Conservation (phyloP, 1,140 invertebrate genomes). For the Drosophila ohnishii region DNA sequence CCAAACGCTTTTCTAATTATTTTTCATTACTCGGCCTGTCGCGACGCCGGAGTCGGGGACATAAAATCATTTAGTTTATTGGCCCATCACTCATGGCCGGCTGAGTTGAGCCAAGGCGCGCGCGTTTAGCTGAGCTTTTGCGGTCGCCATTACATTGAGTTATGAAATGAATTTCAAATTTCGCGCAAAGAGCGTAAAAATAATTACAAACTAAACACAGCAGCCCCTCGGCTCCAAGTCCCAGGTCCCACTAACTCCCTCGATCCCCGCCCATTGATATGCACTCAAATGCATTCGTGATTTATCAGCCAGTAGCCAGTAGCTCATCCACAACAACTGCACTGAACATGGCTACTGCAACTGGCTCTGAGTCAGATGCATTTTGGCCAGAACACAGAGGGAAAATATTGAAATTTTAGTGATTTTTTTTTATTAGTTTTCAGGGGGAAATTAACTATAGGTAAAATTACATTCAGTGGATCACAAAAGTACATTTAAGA, state of each 20-base stretch:
- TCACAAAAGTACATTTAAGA: not conserved
- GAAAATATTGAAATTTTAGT: not conserved
- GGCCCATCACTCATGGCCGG: constrained; percentile 74
- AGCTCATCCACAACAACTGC: constrained; percentile 61
- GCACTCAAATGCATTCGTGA: constrained; percentile 75
- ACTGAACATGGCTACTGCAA: constrained; percentile 34
- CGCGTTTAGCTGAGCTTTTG: constrained; percentile 59
- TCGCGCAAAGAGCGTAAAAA: constrained; percentile 75
- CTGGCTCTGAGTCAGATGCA: constrained; percentile 20
- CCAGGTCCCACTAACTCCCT: not conserved
- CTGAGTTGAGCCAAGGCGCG: constrained; percentile 40
- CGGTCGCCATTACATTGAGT: constrained; percentile 80
- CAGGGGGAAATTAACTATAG: fast-evolving
- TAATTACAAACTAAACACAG: constrained; percentile 75
- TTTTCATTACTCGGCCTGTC: constrained; percentile 79
- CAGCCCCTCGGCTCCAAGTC: constrained; percentile 3
- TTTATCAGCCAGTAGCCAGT: constrained; percentile 70
- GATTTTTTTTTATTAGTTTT: too few species aligned
- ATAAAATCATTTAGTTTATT: constrained; percentile 82
- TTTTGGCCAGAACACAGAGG: constrained; percentile 7
- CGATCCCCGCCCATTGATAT: constrained; percentile 58
- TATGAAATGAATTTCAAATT: constrained; percentile 82
- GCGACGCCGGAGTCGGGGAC: constrained; percentile 56
- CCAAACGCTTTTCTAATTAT: constrained; percentile 76
- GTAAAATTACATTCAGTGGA: too few species aligned